Conservation (phyloP, 1,140 invertebrate species). For the Mylabris phalerata region DNA sequence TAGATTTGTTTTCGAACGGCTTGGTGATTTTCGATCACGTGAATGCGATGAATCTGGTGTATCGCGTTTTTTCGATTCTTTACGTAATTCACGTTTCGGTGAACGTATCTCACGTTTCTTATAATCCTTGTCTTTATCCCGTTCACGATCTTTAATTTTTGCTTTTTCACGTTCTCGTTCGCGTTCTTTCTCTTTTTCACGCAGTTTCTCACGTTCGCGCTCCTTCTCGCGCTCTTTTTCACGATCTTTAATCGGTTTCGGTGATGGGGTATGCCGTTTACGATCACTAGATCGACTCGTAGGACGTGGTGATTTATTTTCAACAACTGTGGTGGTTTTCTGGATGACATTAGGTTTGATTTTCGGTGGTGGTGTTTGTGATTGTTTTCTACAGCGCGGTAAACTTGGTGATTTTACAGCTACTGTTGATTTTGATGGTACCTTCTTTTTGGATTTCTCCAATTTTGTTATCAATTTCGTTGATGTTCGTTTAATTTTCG, state of each 20-base stretch:
- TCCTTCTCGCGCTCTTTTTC: slow-evolving; percentile 35
- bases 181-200: slow-evolving; percentile 34
- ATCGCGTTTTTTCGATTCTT: slow-evolving; percentile 34
- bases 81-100: slow-evolving; percentile 32
- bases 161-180: slow-evolving; percentile 34
- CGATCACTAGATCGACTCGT: slow-evolving; percentile 29
- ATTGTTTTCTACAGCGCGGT: slow-evolving; percentile 37
- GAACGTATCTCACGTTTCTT: slow-evolving; percentile 34
- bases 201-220: slow-evolving; percentile 32
- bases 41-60: slow-evolving; percentile 39
- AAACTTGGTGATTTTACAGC: slow-evolving; percentile 36
- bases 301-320: slow-evolving; percentile 37
- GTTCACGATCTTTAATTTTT: slow-evolving; percentile 34
- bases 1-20: slow-evolving; percentile 18
- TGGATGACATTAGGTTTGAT: slow-evolving; percentile 37
- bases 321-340: slow-evolving; percentile 36
- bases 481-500: slow-evolving; percentile 41
- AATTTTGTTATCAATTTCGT: slow-evolving; percentile 37
- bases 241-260: slow-evolving; percentile 37
- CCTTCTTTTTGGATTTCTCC: slow-evolving; percentile 20
- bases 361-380: slow-evolving; percentile 41
- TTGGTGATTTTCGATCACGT: slow-evolving; percentile 36
- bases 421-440: slow-evolving; percentile 35
- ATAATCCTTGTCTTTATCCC: slow-evolving; percentile 34
- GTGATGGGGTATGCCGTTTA: slow-evolving; percentile 40